Conservation (phyloP, 1,140 invertebrate species). For the Drosophila neocordata region DNA sequence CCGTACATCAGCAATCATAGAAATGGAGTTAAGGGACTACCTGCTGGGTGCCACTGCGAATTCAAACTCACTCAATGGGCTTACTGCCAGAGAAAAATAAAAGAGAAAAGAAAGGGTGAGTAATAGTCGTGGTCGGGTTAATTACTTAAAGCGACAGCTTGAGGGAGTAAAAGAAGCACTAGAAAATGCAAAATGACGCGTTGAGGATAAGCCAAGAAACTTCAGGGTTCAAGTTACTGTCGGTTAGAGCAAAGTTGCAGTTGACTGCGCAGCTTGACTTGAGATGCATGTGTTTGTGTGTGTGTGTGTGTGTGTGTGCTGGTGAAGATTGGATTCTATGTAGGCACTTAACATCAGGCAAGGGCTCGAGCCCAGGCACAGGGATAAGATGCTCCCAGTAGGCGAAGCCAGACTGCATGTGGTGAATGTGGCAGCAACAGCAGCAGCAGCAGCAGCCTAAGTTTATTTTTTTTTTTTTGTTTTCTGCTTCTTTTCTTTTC, state of each 20-base stretch:
- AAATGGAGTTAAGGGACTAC: constrained; percentile 5
- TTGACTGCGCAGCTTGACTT: constrained; percentile 75
- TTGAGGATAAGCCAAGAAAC: constrained; percentile 21
- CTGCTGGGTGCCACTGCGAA: background rate
- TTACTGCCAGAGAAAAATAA: background rate
- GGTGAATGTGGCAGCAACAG: constrained; percentile 34
- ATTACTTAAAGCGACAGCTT: constrained; percentile 68
- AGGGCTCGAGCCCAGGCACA: too few relatives aligned
- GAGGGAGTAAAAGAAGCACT: constrained; percentile 33
- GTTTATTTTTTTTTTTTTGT: background rate
- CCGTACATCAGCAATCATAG: constrained; percentile 5
- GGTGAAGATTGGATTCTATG: constrained; percentile 73
- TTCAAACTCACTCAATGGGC: constrained; percentile 22
- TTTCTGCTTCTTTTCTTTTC: constrained; percentile 2
- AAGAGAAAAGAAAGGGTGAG: background rate
- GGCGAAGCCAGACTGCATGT: constrained; percentile 26
- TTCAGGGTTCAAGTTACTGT: constrained; percentile 26
- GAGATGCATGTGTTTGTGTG: constrained; percentile 26
- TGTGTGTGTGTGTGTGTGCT: constrained; percentile 21
- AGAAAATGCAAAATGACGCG: constrained; percentile 52
- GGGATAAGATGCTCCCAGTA: constrained; percentile 27
- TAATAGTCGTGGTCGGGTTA: constrained; percentile 44
- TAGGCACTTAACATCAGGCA: constrained; percentile 71
- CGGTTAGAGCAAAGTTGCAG: constrained; percentile 33
- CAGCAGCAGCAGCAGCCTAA: constrained; percentile 28